Base-by-base conservation (phyloP, 2,113 vertebrate species). In the Xiphias gladius region DNA sequence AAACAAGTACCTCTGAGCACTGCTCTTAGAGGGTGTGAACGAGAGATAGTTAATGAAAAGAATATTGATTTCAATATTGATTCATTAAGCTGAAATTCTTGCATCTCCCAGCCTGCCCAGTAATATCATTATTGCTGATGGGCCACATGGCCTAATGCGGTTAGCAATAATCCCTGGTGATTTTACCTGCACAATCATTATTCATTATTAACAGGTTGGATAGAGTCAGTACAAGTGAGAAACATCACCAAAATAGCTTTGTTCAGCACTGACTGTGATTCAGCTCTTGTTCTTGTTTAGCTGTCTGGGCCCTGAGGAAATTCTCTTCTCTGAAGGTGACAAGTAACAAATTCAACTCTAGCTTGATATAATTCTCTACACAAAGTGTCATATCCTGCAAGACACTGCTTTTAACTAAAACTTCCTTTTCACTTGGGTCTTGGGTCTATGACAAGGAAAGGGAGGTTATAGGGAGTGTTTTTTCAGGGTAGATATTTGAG, bases 11-110 rank as follows among this genome's bases (percentile, higher is more conserved):
- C 65, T 79, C 24, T 7, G 75, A 85, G 66, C 54, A 26, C 65
- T n/a, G 32, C 39, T 68, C 75, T 76, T 66, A 72, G 61, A 70
- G 65, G 57, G 63, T 75, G 73, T 65, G 73, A 86, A 79, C 84
- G 62, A 12, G 8, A 80, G 83, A 67, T 57, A 61, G 69, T 78
- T 87, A 90, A 93, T 93, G 88, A 92, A 93, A 83, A 85, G 76
- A 80, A 83, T 92, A 91, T 91, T 87, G 91, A 94, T 93, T 92
- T 71, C 46, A 85, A 83, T 89, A 91, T 91, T 88, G 72, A 71
- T 77, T 88, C 84, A n/a, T n/a, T n/a, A n/a, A 26, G 79, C 76
- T 80, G 73, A 84, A 86, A 83, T 84, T 81, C 85, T 61, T 19
- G 79, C 67, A 63, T 87, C 83, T 82, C 80, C 43, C 83, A 85